Conservation (phyloP, 2,888 invertebrate genomes). For the Tromatobia lineatoria region DNA sequence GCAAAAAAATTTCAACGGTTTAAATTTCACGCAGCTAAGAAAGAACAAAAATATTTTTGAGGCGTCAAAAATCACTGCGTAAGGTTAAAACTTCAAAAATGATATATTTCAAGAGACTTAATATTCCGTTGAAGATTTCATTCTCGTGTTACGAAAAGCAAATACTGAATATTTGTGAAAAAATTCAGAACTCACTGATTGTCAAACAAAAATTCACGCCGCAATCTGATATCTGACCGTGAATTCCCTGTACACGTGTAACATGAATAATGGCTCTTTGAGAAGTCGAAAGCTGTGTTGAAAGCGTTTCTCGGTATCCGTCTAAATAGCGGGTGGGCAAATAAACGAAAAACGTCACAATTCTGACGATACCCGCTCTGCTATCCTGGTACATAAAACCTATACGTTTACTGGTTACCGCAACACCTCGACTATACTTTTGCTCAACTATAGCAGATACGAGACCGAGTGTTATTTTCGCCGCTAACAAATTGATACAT, state of each 20-base stretch:
- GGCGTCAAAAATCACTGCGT: no score
- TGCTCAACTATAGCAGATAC: background rate
- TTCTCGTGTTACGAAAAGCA: background rate
- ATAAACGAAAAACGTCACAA: constrained; percentile 9
- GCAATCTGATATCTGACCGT: background rate
- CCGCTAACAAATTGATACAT: constrained; percentile 33
- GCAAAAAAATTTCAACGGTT: no score
- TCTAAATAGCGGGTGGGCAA: background rate
- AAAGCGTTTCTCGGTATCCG: constrained; percentile 8
- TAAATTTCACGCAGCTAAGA: no score
- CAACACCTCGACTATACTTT: constrained; percentile 6
- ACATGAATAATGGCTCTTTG: background rate
- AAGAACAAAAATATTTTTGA: no score
- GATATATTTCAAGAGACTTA: no score
- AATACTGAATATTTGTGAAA: background rate
- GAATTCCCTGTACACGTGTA: background rate
- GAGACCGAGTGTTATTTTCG: constrained; percentile 32
- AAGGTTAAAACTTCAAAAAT: no score
- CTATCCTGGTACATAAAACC: background rate
- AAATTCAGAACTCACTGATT: background rate
- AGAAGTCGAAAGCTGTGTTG: background rate
- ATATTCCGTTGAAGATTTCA: background rate
- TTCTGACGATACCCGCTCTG: background rate
- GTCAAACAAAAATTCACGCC: background rate
- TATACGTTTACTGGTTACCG: constrained; percentile 1